Evolutionary conservation across 2,888 invertebrate genomes (phyloP), one percentile per base, ranked within the genome.

Genomic region (Spilosoma lubricipeda): DNA sequence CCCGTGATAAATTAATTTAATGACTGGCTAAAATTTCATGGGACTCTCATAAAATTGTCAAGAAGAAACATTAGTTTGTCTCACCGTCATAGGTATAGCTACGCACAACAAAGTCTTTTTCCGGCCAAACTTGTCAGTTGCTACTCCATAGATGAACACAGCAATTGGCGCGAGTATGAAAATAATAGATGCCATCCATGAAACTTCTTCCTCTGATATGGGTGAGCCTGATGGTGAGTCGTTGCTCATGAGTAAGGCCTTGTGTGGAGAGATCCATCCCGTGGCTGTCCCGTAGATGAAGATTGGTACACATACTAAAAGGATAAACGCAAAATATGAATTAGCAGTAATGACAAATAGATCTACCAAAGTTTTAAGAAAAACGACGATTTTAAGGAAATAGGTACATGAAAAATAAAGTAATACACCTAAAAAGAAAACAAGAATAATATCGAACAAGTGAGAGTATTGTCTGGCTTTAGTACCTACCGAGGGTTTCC

Each of bases 121-220:
- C 63, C 96, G 88, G 0, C 96, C 96, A 79, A 94, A 94, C 70
- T 85, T 93, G 73, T 96, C 96, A 0, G 96, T 95, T 0, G 95
- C 91, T 0, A 91, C 90, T 0, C 96, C 96, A 81, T 94, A 96
- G 1, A 96, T 83, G 75, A 96, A 95, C 0, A 96, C 96, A 0
- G 96, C 96, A 18, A 95, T 88, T 0, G 96, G 94, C 0, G 96
- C 96, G 66, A 96, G 96, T 48, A 96, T 93, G 79, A 96, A 96
- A 91, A 96, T 95, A 70, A 96, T 92, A 4, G 96, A 96, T 0
- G 96, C 96, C 90, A 97, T 93, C 96, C 96, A 96, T 0, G 96
- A 96, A 0, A 96, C 91, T 45, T 96, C 93, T 76, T 95, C 94
- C 77, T 70, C 70, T 20, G 70, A 59, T 36, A 70, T 8, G 0